Conservation (phyloP, 2,888 invertebrate genomes). For the Emmelina monodactyla region DNA sequence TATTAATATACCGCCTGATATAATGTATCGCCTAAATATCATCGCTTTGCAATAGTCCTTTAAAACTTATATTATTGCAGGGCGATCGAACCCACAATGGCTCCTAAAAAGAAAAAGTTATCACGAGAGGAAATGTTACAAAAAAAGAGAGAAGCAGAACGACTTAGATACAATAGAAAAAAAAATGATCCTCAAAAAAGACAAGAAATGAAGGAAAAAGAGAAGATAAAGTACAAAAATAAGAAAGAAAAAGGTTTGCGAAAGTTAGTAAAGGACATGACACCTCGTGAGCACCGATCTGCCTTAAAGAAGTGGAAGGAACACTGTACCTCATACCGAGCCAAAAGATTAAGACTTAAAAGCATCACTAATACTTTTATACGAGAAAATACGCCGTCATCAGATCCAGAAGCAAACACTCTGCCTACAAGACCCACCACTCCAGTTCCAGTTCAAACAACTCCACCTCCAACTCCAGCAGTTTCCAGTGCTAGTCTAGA, state of each 20-base stretch:
- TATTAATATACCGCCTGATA: too few relatives aligned
- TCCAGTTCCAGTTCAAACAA: conserved; percentile 2
- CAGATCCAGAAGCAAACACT: too few relatives aligned
- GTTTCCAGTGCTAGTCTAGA: conserved; percentile 1
- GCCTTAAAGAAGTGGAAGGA: conserved; percentile 11
- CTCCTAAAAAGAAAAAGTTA: conserved; percentile 1
- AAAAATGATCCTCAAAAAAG: conserved; percentile 16
- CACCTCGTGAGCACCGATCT: background rate
- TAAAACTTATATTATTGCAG: background rate
- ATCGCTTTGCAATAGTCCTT: background rate
- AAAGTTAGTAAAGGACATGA: conserved; percentile 4
- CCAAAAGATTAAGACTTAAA: conserved; percentile 9
- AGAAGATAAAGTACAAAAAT: conserved; percentile 9
- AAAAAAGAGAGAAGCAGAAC: conserved; percentile 1
- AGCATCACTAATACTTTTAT: conserved; percentile 2
- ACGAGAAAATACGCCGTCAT: background rate
- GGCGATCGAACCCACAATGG: background rate
- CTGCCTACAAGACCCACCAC: background rate
- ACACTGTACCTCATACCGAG: conserved; percentile 9
- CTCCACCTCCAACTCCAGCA: conserved; percentile 5
- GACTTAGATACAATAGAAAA: conserved; percentile 11
- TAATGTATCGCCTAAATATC: too few relatives aligned
- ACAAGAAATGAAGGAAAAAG: conserved; percentile 14
- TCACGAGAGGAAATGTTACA: conserved; percentile 3
- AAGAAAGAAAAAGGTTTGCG: conserved; percentile 14